Base-by-base conservation (phyloP, 1,140 invertebrate species). In the Aphelenchoides fujianensis region DNA sequence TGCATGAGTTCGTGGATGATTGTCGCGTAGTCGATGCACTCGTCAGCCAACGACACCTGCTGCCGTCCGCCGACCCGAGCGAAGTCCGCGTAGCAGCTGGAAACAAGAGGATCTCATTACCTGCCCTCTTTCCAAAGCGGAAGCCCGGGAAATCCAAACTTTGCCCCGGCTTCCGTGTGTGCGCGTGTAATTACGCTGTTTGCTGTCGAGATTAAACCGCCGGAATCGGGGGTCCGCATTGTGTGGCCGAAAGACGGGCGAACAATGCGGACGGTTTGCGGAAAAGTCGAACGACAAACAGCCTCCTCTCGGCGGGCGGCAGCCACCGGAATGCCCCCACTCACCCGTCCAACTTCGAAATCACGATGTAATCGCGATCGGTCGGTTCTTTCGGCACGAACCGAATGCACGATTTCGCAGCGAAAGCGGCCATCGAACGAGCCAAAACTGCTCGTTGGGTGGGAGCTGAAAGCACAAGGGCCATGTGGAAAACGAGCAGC, bases 1-100 rank as follows among this genome's bases (percentile, higher is more conserved):
- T 83, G 82, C 82, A 83, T 83, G 53, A 83, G 73, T 12, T 82
- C 82, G 64, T 83, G 82, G 28, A 83, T 84, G 19, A 84, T 76
- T 9, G 82, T 83, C 28, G 82, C 73, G 69, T 84, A 83, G 52
- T 83, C 82, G 32, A 83, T 74, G 53, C 82, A 83, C 71, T 83
- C 82, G 67, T 83, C 82, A n/a, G 83, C 81, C 36, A 83, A 72
- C 2, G 81, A 83, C 30, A 83, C 82, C 57, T 84, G 78, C 62
- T 83, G 82, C 9, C 79, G 63, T 9, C 82, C 82, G 30, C 82
- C 82, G 7, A 84, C 82, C 12, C 82, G 66, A 7, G 82, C 82
- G 64, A 83, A 83, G 68, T 83, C 82, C 12, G 82, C 82, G 66
- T 84, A 83, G 66, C 82, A 83, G 35, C 80, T 82, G 63, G 12